Conservation (phyloP, 2,797 vertebrate genomes). For the Acrossocheilus fasciatus region DNA sequence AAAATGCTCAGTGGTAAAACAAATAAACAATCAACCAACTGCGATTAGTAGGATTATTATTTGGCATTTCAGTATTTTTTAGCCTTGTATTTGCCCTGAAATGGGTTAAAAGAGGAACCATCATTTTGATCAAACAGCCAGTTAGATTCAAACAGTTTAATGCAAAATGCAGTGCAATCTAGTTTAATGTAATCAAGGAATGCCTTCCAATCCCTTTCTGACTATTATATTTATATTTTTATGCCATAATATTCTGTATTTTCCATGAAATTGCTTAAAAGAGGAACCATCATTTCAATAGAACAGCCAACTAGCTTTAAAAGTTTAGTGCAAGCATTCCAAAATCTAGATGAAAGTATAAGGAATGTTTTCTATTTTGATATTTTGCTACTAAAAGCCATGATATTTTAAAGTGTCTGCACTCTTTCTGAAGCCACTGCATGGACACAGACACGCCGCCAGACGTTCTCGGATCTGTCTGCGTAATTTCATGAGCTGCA, state of each 20-base stretch:
- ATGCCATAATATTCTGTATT: not conserved
- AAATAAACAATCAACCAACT: not conserved
- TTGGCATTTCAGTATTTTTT: not conserved
- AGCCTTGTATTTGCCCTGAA: not conserved
- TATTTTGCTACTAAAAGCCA: not conserved
- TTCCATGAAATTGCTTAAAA: not conserved
- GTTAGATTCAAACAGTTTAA: not conserved
- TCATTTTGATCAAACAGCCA: not conserved
- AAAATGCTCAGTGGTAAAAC: not conserved
- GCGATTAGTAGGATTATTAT: not conserved
- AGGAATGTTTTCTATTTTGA: not conserved
- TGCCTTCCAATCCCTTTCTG: not conserved
- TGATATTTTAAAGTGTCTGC: not conserved
- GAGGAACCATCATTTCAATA: not conserved
- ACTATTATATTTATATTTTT: not conserved
- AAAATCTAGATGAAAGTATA: not conserved
- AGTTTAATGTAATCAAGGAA: not conserved
- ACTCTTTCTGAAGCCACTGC: not conserved
- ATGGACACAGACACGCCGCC: not conserved
- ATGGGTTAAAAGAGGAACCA: slow-evolving; percentile 7
- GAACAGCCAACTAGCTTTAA: not conserved
- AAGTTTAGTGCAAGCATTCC: not conserved
- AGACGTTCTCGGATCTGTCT: slow-evolving; percentile 22
- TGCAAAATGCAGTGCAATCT: not conserved
- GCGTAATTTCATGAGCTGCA: slow-evolving; percentile 51